Conservation (phyloP, 2,797 vertebrate species). For the Scyliorhinus canicula region DNA sequence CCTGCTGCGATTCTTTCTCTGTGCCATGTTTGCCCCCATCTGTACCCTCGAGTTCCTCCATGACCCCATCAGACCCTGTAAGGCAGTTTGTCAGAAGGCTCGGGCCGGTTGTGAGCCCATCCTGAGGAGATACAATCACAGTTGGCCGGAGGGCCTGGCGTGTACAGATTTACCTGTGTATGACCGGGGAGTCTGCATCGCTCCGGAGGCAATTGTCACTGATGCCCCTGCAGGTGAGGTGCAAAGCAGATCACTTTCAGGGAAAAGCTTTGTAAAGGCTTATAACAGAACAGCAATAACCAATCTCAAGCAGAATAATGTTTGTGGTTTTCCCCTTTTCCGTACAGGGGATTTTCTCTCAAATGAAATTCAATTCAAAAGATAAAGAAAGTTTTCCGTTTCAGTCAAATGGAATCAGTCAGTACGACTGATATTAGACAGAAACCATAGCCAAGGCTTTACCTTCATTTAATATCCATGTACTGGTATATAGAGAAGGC, state of each 20-base stretch:
- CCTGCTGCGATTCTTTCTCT: constrained; percentile 66
- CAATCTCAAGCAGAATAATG: not conserved
- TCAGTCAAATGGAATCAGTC: not conserved
- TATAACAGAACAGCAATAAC: not conserved
- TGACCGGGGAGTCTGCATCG: constrained; percentile 70
- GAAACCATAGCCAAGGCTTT: not conserved
- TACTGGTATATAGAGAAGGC: not conserved
- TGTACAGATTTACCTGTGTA: constrained; percentile 69
- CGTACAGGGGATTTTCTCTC: not conserved
- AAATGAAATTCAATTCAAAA: not conserved
- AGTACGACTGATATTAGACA: not conserved
- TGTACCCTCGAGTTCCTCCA: constrained; percentile 70
- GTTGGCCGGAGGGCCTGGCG: constrained; percentile 67
- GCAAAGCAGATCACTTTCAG: not conserved
- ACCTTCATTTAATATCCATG: not conserved
- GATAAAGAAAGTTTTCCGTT: not conserved
- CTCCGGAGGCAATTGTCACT: constrained; percentile 70
- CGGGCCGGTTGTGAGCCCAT: constrained; percentile 68
- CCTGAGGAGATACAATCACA: constrained; percentile 68
- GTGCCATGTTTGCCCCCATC: constrained; percentile 71
- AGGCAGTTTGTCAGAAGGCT: constrained; percentile 65
- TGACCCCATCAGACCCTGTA: constrained; percentile 69
- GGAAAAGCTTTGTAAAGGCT: not conserved
- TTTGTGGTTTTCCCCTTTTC: not conserved
- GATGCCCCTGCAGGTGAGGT: constrained; percentile 61